phyloP scores from a whole-genome alignment of 2,797 vertebrate genomes.

The Menidia menidia region DNA sequence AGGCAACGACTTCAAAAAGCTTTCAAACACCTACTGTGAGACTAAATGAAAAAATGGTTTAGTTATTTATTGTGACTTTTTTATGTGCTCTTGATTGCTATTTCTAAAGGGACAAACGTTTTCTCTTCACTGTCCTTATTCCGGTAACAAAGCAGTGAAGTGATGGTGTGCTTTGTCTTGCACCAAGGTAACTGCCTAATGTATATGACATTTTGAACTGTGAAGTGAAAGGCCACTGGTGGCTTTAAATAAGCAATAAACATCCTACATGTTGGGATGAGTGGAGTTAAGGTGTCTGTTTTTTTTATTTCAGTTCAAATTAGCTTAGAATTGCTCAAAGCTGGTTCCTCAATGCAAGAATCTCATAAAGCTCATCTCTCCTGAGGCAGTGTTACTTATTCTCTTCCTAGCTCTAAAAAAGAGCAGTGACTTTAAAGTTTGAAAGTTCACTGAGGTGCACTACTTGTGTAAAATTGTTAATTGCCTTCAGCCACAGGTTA shows the following conservation, averaged over 20 bases:
- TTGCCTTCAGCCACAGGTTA: not conserved
- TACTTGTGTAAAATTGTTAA: not conserved
- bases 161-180: conserved; percentile 45
- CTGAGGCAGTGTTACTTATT: too few relatives aligned
- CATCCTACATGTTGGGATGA: conserved; percentile 49
- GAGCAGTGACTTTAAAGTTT: not conserved
- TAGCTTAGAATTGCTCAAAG: not conserved
- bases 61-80: conserved; percentile 60
- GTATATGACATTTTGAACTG: conserved; percentile 64
- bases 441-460: not conserved
- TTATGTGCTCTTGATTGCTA: conserved; percentile 53
- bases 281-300: conserved; percentile 11
- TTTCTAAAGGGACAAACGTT: conserved; percentile 40
- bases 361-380: not conserved
- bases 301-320: not conserved
- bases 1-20: conserved; percentile 63
- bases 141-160: conserved; percentile 45
- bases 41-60: conserved; percentile 49
- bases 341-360: too few relatives aligned
- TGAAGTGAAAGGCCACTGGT: conserved; percentile 72
- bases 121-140: conserved; percentile 45
- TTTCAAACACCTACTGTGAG: conserved; percentile 47
- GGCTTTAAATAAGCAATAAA: conserved; percentile 83
- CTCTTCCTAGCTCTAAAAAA: too few relatives aligned
- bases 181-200: conserved; percentile 53